Evolutionary conservation across 2,113 vertebrate genomes (phyloP).

Genomic region (Caranx melampygus): DNA sequence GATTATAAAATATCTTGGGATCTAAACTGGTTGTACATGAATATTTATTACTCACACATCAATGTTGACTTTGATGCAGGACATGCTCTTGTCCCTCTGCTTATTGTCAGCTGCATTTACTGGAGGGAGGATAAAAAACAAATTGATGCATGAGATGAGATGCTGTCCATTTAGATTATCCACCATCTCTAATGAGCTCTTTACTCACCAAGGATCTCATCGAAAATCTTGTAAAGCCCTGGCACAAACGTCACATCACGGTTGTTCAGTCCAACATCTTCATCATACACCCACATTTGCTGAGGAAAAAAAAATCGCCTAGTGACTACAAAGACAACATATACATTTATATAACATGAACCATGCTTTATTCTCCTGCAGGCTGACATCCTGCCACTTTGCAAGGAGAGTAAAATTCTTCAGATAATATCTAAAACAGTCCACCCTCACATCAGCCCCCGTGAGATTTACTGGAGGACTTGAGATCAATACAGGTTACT

Average conservation of each 20-base stretch:
- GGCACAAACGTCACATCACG: constrained; percentile 96
- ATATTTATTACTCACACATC: constrained; percentile 89
- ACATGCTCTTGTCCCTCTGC: constrained; percentile 95
- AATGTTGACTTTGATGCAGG: constrained; percentile 93
- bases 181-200: background rate
- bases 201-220: constrained; percentile 96
- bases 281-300: constrained; percentile 99
- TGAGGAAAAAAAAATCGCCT: constrained; percentile 63
- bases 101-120: constrained; percentile 99
- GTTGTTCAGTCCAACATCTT: constrained; percentile 89
- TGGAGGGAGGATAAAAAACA: constrained; percentile 56
- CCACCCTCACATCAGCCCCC: background rate
- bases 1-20: constrained; percentile 13
- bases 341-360: background rate
- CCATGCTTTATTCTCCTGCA: background rate
- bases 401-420: background rate
- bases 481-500: background rate
- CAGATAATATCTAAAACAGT: constrained; percentile 1
- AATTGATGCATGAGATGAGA: background rate
- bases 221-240: constrained; percentile 99
- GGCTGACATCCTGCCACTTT: background rate
- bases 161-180: background rate
- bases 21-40: background rate
- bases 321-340: background rate
- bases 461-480: background rate